Base-by-base conservation (phyloP, 2,888 invertebrate genomes). In the Erebia palarica region DNA sequence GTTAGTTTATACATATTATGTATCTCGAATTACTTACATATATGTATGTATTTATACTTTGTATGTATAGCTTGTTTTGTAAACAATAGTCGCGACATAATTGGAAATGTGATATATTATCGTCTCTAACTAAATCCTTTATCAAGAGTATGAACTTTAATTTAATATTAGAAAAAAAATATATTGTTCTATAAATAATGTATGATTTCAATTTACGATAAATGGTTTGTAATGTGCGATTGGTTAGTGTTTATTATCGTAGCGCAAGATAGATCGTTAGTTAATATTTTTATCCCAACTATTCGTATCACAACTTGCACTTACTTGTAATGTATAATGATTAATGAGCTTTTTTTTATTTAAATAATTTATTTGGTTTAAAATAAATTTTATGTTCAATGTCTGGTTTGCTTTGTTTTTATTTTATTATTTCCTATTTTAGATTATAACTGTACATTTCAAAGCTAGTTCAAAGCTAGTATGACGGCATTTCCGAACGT, bases 351-450 rank as follows among this genome's bases (percentile, higher is more conserved):
- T 70, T 66, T 67, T 36, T 66, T 70, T 21, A 49, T 63, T 66
- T 61, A 63, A 66, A 66, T 70, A 70, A 70, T 67, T 70, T 70
- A 70, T 70, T 70, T 66, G 70, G 55, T 84, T 83, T 86, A 80
- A 85, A 88, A 86, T 87, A 87, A 86, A 85, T 81, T 18, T 55
- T 55, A 85, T 85, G 84, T 85, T 84, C 81, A 80, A 83, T 85
- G 82, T 82, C 81, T 76, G 78, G 74, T 81, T 82, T 81, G 75
- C 83, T 82, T 81, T 80, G 77, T 77, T 76, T 77, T 78, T 79
- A 72, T 69, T 70, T 68, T 64, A 66, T 71, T 71, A n/a, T 70
- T 65, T 61, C 61, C 71, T 68, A 65, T 21, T 55, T 9, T 18
- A 55, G 14, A 16, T 18, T 13, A 68, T 57, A 60, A 16, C 63